A percentile compares a stretch with the other conserved stretches of the same genome.
Evolutionary conservation across 1,140 invertebrate species (phyloP).

Genomic region (Tyrophagus putrescentiae): DNA sequence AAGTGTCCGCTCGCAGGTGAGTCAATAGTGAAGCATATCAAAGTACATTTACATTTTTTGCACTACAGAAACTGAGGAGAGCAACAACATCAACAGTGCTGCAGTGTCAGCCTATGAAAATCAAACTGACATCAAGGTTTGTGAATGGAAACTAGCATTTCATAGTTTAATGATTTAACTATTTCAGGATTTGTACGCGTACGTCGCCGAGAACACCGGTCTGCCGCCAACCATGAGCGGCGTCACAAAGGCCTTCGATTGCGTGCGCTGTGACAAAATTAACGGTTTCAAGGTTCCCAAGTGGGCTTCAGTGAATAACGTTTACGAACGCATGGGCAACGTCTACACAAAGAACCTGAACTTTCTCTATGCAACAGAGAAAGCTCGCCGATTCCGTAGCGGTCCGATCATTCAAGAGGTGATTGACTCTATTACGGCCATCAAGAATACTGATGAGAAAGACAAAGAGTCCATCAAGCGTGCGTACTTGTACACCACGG

Average conservation of each 20-base stretch:
- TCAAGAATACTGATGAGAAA: not conserved
- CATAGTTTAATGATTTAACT: not conserved
- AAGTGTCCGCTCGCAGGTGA: constrained; percentile 3
- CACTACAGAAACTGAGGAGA: not conserved
- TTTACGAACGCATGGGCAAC: constrained; percentile 11
- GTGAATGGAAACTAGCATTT: not conserved
- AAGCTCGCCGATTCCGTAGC: not conserved
- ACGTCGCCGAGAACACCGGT: constrained; percentile 9
- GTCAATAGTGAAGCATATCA: too few species aligned
- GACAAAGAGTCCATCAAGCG: not conserved
- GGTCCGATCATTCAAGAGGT: not conserved
- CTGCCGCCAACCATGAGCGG: not conserved
- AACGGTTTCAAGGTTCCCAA: constrained; percentile 3
- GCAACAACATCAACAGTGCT: not conserved
- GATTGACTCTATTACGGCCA: not conserved
- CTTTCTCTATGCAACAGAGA: not conserved
- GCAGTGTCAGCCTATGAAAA: not conserved
- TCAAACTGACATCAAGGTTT: not conserved
- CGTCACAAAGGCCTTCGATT: constrained; percentile 13
- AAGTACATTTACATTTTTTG: too few species aligned
- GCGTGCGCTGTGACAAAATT: constrained; percentile 2
- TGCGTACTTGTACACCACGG: not conserved
- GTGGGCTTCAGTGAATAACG: not conserved
- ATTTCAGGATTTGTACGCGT: not conserved
- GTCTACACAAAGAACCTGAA: not conserved